These are phyloP conservation scores for Harpegnathos saltator DNA, from an alignment of 1,140 invertebrate species.

Conservation along the genomic window DNA sequence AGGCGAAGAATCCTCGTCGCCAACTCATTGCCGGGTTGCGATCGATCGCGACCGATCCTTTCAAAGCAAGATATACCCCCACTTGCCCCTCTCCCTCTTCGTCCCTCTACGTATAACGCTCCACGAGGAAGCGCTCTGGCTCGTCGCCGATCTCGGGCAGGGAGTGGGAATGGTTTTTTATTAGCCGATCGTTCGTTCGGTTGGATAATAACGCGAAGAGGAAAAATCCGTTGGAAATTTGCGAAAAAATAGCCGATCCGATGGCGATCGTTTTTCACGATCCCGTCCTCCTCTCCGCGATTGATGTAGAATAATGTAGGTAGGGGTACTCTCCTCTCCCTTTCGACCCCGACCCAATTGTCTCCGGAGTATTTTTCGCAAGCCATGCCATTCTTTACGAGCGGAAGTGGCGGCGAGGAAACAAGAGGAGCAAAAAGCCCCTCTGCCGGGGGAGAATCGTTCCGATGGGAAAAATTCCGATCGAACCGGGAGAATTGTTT, in stretches of 20 bases:
- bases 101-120: no score
- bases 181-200: constrained; percentile 19
- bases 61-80: constrained; percentile 14
- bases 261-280: constrained; percentile 41
- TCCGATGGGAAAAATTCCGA: not conserved
- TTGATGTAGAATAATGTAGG: not conserved
- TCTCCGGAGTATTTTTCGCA: constrained; percentile 29
- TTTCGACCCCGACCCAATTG: constrained; percentile 13
- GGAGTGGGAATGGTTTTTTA: constrained; percentile 35
- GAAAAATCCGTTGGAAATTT: constrained; percentile 28
- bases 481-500: not conserved
- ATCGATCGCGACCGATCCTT: constrained; percentile 33
- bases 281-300: not conserved
- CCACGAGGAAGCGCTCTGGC: not conserved
- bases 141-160: not conserved
- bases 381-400: constrained; percentile 18
- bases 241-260: constrained; percentile 24
- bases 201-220: not conserved
- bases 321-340: not conserved
- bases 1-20: constrained; percentile 16
- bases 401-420: not conserved
- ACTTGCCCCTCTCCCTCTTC: no score
- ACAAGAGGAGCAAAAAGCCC: constrained; percentile 18
- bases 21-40: constrained; percentile 30
- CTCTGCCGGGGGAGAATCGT: not conserved